Percentiles rank a stretch among this genome's conserved stretches.
These are phyloP conservation scores for Drosophila falleni DNA, from an alignment of 2,888 invertebrate genomes.

Conservation along the genomic window DNA sequence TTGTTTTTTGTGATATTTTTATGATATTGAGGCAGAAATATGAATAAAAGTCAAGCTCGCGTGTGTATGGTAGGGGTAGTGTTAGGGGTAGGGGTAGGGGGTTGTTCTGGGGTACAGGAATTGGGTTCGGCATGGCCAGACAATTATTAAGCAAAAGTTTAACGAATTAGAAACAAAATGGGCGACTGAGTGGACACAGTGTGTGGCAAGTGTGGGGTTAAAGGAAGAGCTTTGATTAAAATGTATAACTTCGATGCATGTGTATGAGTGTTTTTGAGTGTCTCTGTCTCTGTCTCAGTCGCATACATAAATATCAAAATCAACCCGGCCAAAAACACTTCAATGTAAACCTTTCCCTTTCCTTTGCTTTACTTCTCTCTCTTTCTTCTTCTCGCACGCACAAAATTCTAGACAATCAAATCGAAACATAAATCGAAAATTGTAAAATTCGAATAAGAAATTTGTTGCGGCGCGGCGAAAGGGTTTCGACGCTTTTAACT, in stretches of 20 bases:
- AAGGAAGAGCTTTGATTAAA: conserved; percentile 62
- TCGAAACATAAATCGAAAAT: conserved; percentile 81
- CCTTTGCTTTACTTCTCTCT: background rate
- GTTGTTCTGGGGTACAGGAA: conserved; percentile 41
- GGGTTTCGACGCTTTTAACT: conserved; percentile 40
- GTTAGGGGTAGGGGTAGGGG: background rate
- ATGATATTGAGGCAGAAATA: conserved; percentile 64
- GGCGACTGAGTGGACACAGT: conserved; percentile 48
- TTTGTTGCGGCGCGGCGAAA: conserved; percentile 47
- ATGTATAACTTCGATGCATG: conserved; percentile 52
- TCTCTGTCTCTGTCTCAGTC: conserved; percentile 24
- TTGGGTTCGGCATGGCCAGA: conserved; percentile 73
- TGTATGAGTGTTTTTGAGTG: conserved; percentile 8
- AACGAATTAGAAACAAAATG: conserved; percentile 78
- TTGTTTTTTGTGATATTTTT: conserved; percentile 40
- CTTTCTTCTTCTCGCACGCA: conserved; percentile 36
- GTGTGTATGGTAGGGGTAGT: background rate
- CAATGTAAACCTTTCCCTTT: conserved; percentile 17
- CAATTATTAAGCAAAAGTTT: conserved; percentile 82
- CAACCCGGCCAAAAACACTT: conserved; percentile 34
- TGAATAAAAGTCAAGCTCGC: conserved; percentile 76
- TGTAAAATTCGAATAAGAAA: conserved; percentile 76
- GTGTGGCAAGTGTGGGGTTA: conserved; percentile 28
- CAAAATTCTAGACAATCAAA: conserved; percentile 70
- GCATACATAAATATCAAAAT: conserved; percentile 26